phyloP scores from a whole-genome alignment of 2,797 vertebrate genomes.

The Vultur gryphus region DNA sequence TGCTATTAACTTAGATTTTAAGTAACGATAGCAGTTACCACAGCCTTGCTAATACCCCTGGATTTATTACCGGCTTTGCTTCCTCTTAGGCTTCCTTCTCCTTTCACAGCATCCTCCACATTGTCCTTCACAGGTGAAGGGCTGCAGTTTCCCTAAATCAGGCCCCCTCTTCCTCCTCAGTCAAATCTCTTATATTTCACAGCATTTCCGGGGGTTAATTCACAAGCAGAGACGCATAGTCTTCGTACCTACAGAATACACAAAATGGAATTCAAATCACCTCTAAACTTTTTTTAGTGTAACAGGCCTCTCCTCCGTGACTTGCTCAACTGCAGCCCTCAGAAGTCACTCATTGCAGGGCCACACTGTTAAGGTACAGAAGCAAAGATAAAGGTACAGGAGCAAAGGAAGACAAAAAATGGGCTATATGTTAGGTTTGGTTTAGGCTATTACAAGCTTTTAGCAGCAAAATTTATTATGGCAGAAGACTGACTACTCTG shows the following conservation, averaged over 20 bases:
- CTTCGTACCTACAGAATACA: not conserved
- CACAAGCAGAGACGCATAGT: not conserved
- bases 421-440: not conserved
- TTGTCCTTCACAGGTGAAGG: not conserved
- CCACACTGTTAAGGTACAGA: not conserved
- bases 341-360: not conserved
- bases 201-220: not conserved
- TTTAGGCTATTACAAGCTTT: not conserved
- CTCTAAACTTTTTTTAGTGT: not conserved
- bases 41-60: not conserved
- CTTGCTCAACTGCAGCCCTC: not conserved
- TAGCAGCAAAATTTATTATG: not conserved
- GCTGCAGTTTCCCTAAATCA: not conserved
- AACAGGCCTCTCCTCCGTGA: not conserved
- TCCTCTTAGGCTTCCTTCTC: not conserved
- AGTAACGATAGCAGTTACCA: not conserved
- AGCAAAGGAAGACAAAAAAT: not conserved
- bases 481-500: constrained; percentile 43
- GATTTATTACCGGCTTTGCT: not conserved
- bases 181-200: not conserved
- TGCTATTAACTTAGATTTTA: not conserved
- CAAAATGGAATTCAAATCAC: not conserved
- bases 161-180: not conserved
- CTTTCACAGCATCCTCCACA: not conserved
- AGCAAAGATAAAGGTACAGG: not conserved